A percentile compares a stretch with the other conserved stretches of the same genome.
phyloP scores from a whole-genome alignment of 2,113 vertebrate genomes.

The Apeltes quadracus region DNA sequence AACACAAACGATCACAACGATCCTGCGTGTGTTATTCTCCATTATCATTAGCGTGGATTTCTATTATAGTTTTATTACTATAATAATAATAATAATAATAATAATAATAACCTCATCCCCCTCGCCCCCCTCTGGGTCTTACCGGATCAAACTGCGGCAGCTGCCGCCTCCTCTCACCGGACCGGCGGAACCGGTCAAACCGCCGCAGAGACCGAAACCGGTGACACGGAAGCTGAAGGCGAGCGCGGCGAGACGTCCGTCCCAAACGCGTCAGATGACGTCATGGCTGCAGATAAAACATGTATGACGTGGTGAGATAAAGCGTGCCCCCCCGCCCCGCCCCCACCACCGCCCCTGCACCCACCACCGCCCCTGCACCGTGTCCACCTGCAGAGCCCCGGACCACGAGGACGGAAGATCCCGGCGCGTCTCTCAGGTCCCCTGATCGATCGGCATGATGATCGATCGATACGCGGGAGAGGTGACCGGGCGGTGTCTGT shows the following conservation, averaged over 20 bases:
- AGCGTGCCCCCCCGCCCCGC: not conserved
- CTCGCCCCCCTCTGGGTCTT: no score
- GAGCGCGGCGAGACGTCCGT: constrained; percentile 23
- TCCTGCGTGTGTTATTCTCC: no score
- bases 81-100: no score
- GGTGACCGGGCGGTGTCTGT: not conserved
- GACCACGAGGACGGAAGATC: not conserved
- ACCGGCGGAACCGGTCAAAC: not conserved
- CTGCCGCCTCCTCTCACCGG: not conserved
- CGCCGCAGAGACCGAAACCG: not conserved
- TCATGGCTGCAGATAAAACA: constrained; percentile 40
- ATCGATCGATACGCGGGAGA: not conserved
- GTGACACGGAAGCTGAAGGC: not conserved
- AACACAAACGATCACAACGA: not conserved
- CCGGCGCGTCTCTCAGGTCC: not conserved
- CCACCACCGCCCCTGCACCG: not conserved
- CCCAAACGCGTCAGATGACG: not conserved
- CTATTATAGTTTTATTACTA: not conserved
- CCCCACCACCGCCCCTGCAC: not conserved
- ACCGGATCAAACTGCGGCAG: constrained; percentile 40
- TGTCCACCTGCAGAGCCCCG: constrained; percentile 5
- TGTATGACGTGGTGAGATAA: constrained; percentile 23
- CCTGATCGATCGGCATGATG: not conserved
- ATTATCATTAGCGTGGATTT: not conserved
- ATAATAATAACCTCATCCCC: no score